A percentile compares a stretch with the other conserved stretches of the same genome.
phyloP scores from a whole-genome alignment of 1,140 invertebrate genomes.

The Meteorus sp. region DNA sequence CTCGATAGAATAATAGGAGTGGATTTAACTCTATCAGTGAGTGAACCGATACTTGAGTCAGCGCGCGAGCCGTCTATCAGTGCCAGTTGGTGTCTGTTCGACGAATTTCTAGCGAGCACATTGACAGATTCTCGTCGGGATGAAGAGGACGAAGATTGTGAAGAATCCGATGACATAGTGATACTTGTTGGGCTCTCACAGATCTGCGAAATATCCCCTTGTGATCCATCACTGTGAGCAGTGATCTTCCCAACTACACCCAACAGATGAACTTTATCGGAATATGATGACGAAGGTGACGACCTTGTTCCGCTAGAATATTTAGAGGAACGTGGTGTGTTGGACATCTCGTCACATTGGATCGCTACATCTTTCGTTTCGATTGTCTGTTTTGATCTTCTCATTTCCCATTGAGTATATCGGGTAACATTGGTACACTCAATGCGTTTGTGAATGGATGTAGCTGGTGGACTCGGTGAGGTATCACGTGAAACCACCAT shows the following conservation, averaged over 20 bases:
- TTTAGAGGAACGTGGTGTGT: conserved; percentile 64
- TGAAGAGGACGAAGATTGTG: too few relatives aligned
- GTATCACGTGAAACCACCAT: conserved; percentile 72
- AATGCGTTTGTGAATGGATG: conserved; percentile 65
- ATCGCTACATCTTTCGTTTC: conserved; percentile 67
- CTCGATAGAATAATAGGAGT: too few relatives aligned
- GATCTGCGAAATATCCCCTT: conserved; percentile 42
- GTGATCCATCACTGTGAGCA: too few relatives aligned
- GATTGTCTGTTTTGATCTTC: conserved; percentile 59
- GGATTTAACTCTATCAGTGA: too few relatives aligned
- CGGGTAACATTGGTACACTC: conserved; percentile 73
- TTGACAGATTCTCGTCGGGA: too few relatives aligned
- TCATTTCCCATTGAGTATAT: conserved; percentile 68
- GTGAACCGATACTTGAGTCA: too few relatives aligned
- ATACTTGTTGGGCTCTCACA: conserved; percentile 24
- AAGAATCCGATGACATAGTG: too few relatives aligned
- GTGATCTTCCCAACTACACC: too few relatives aligned
- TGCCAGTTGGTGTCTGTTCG: too few relatives aligned
- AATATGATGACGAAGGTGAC: conserved; percentile 67
- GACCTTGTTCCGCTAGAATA: conserved; percentile 60
- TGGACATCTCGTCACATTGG: conserved; percentile 69
- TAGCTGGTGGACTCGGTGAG: conserved; percentile 73
- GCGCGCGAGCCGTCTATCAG: too few relatives aligned
- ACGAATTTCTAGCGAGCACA: too few relatives aligned
- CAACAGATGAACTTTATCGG: too few relatives aligned